A percentile compares a stretch with the other conserved stretches of the same genome.
Conservation (phyloP, 2,888 invertebrate genomes). For the Drosophila fulvimacula region DNA sequence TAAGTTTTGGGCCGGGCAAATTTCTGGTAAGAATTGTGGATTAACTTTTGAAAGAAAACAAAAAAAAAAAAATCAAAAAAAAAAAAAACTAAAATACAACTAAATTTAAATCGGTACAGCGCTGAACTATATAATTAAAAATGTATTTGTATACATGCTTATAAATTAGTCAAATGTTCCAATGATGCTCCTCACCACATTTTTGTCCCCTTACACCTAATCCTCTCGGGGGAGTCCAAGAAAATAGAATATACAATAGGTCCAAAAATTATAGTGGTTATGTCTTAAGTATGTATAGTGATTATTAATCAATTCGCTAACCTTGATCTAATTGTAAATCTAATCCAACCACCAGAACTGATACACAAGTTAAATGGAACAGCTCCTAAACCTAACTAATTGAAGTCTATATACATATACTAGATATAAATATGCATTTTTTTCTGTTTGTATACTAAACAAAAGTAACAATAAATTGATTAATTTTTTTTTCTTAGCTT, state of each 20-base stretch:
- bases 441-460: conserved; percentile 23
- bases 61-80: not conserved
- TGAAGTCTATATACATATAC: conserved; percentile 15
- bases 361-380: conserved; percentile 32
- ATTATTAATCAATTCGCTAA: conserved; percentile 31
- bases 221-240: conserved; percentile 4
- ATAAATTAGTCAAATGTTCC: conserved; percentile 28
- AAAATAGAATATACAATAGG: conserved; percentile 27
- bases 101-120: conserved; percentile 24
- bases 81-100: conserved; percentile 1
- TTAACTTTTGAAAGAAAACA: not conserved
- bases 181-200: not conserved
- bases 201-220: not conserved
- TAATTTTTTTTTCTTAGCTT: conserved; percentile 36
- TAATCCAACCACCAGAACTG: conserved; percentile 56
- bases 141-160: conserved; percentile 3
- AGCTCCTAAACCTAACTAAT: conserved; percentile 22
- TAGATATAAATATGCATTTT: conserved; percentile 20
- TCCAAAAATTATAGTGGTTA: conserved; percentile 31
- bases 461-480: conserved; percentile 17
- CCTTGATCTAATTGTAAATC: conserved; percentile 33
- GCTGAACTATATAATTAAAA: conserved; percentile 2
- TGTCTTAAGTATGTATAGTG: conserved; percentile 46
- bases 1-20: conserved; percentile 31
- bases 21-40: conserved; percentile 9